Evolutionary conservation across 2,113 vertebrate species (phyloP).

Genomic region (Zosterops pallidus): DNA sequence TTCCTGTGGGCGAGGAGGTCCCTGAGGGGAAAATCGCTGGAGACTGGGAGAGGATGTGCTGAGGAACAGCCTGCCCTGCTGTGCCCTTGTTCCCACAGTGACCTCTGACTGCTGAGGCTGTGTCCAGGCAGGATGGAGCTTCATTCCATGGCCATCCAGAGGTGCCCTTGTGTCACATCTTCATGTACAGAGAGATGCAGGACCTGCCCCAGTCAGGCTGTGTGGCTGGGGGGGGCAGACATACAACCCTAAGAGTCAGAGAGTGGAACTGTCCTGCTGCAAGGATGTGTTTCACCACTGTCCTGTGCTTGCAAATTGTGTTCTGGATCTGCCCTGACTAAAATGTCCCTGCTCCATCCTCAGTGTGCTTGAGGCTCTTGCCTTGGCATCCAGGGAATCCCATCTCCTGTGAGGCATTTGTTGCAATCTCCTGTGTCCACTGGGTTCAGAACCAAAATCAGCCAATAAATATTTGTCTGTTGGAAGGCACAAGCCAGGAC

Average conservation of each 20-base stretch:
- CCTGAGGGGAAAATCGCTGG: background rate
- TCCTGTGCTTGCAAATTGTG: background rate
- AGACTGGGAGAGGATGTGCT: background rate
- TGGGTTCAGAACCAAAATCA: background rate
- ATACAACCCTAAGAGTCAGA: background rate
- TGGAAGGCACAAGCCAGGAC: background rate
- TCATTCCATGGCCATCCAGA: accelerated
- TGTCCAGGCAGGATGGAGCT: background rate
- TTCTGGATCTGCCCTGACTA: background rate
- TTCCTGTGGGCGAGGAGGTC: background rate
- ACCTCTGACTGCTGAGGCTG: background rate
- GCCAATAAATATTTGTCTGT: background rate
- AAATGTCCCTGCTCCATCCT: background rate
- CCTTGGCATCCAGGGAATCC: background rate
- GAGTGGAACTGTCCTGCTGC: background rate
- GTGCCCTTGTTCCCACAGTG: background rate
- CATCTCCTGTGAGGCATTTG: background rate
- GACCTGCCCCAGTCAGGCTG: background rate
- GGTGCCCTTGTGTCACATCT: background rate
- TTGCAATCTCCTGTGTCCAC: background rate
- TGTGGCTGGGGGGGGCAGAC: background rate
- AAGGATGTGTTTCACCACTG: accelerated
- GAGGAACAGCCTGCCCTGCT: background rate
- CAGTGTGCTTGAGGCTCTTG: background rate
- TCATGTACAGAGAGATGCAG: background rate